Base-by-base conservation (phyloP, 2,113 vertebrate species). In the Ceyx margarethae region DNA sequence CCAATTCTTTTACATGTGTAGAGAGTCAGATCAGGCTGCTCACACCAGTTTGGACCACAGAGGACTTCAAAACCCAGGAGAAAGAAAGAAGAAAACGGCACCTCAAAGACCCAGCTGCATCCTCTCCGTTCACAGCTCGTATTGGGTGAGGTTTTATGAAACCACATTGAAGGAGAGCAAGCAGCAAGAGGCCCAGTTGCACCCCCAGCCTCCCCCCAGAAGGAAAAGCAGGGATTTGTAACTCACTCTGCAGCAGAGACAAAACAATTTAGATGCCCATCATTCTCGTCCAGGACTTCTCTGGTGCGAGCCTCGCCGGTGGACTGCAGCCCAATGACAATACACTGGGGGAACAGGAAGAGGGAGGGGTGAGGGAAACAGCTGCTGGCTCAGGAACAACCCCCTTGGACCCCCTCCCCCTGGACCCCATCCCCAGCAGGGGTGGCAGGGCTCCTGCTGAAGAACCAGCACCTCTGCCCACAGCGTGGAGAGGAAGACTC, bases 291-390 rank as follows among this genome's bases (percentile, higher is more conserved):
- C 87, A 99, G 97, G 67, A 99, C 99, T 73, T 99, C 99, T 66
- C 99, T 98, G 66, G 99, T 99, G 43, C 99, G 98, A 4, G 99
- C 99, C 96, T 99, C 99, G 3, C 99, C 99, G 0, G 99, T 99
- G 46, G 99, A 99, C 98, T 99, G 99, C 85, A 99, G 98, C 22
- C 99, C 99, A 1, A 99, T 99, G 68, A 99, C 99, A 4, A 99
- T 97, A 23, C 99, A 99, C 99, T 99, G 96, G 91, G 75, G 56
- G 58, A 8, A 78, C 26, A 53, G 5, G 95, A 74, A 65, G 3
- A 6, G 25, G 9, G 5, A 13, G n/a, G n/a, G 2, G 61, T 53
- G 50, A 86, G 54, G 8, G 26, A 37, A 33, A 13, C 48, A 71
- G 60, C 31, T 13, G n/a, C 46, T 17, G 35, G 3, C 50, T 28